These are phyloP conservation scores for Blastobasis lacticolella DNA, from an alignment of 2,888 invertebrate genomes.

Conservation along the genomic window DNA sequence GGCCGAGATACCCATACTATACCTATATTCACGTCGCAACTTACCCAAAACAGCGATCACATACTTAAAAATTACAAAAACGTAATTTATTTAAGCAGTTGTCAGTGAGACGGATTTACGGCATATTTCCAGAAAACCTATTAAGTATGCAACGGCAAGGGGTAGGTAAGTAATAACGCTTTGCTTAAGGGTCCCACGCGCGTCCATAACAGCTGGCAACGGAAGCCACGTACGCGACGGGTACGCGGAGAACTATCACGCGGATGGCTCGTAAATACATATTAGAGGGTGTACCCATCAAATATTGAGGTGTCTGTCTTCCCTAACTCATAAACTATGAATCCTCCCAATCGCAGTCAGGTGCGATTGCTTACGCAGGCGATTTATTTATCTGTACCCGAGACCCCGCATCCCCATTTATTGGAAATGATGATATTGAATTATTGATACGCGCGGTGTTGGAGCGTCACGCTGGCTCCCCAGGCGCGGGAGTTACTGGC, in stretches of 20 bases:
- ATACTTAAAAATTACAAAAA: no score
- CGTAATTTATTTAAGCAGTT: no score
- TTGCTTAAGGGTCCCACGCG: no score
- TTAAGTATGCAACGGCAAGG: no score
- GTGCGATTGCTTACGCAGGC: constrained; percentile 52
- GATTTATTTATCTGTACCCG: constrained; percentile 51
- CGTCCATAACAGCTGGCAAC: no score
- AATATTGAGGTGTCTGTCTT: constrained; percentile 45
- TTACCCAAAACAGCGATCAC: no score
- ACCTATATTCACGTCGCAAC: no score
- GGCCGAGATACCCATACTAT: no score
- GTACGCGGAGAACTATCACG: constrained; percentile 13
- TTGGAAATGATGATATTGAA: constrained; percentile 42
- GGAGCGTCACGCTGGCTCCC: background rate
- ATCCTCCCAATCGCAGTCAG: constrained; percentile 62
- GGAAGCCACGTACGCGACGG: background rate
- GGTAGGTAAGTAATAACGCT: no score
- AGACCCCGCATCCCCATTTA: constrained; percentile 26
- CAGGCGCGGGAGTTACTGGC: background rate
- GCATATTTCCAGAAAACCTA: no score
- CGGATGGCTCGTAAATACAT: constrained; percentile 37
- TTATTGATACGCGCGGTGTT: constrained; percentile 31
- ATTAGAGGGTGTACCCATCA: constrained; percentile 54
- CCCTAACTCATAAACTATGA: constrained; percentile 59
- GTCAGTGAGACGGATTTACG: no score